Conservation (phyloP, 2,113 vertebrate genomes). For the Pao palembangensis region DNA sequence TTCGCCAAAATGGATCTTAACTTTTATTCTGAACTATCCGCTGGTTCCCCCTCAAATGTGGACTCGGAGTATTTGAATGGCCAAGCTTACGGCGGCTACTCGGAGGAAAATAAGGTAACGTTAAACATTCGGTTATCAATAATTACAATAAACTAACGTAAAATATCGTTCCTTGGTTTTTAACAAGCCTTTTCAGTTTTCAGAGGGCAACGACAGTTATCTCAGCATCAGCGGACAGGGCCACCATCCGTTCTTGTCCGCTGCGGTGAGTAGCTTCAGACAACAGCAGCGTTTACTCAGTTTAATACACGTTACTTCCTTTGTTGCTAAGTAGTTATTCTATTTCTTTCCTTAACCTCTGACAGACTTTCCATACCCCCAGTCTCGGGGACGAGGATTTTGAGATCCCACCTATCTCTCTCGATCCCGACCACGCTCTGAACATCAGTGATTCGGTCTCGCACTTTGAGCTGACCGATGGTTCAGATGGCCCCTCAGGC, state of each 20-base stretch:
- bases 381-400: slow-evolving; percentile 90
- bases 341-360: slow-evolving; percentile 1
- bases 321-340: not conserved
- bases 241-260: slow-evolving; percentile 80
- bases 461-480: slow-evolving; percentile 82
- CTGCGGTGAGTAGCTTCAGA: slow-evolving; percentile 52
- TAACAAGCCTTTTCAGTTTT: slow-evolving; percentile 71
- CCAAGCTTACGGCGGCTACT: slow-evolving; percentile 60
- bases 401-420: slow-evolving; percentile 89
- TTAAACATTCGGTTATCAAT: not conserved
- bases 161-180: not conserved
- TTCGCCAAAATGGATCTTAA: slow-evolving; percentile 65
- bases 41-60: slow-evolving; percentile 63
- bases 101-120: slow-evolving; percentile 64
- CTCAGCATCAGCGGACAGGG: slow-evolving; percentile 81
- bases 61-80: slow-evolving; percentile 69
- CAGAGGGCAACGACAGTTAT: slow-evolving; percentile 83
- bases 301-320: not conserved
- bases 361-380: slow-evolving; percentile 88
- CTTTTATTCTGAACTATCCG: slow-evolving; percentile 72
- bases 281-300: not conserved
- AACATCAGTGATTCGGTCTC: slow-evolving; percentile 82
- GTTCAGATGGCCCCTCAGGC: slow-evolving; percentile 52
- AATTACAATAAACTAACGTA: no score
- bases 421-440: slow-evolving; percentile 83